phyloP scores from a whole-genome alignment of 2,888 invertebrate species.

The Chloroclysta siterata region DNA sequence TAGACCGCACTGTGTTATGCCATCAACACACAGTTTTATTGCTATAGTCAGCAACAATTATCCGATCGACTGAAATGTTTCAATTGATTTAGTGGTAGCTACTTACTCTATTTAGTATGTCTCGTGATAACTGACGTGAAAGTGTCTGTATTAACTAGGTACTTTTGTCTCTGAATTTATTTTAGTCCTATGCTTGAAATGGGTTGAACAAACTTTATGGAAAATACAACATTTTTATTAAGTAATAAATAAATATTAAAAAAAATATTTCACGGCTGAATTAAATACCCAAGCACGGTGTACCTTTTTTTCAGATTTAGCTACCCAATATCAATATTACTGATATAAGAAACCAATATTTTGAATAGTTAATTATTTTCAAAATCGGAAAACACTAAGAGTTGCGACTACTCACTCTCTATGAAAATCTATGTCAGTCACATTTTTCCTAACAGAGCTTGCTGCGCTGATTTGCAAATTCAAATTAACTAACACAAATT shows the following conservation, averaged over 20 bases:
- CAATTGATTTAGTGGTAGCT: conserved; percentile 41
- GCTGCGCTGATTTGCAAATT: neutral
- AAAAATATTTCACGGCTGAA: too few relatives aligned
- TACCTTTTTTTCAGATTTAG: too few relatives aligned
- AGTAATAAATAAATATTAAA: too few relatives aligned
- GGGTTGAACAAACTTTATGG: too few relatives aligned
- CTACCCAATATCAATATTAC: neutral
- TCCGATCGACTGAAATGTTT: conserved; percentile 34
- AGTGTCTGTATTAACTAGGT: conserved; percentile 12
- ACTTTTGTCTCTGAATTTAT: conserved; percentile 10
- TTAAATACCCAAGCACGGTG: too few relatives aligned
- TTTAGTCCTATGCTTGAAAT: conserved; percentile 5
- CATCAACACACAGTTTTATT: conserved; percentile 28
- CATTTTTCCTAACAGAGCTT: neutral
- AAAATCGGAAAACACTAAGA: too few relatives aligned
- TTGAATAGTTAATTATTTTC: too few relatives aligned
- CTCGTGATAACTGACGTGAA: conserved; percentile 24
- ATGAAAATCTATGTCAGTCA: neutral
- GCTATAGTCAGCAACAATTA: conserved; percentile 26
- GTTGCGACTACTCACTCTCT: too few relatives aligned
- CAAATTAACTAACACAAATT: neutral
- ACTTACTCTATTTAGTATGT: conserved; percentile 27
- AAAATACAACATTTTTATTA: too few relatives aligned
- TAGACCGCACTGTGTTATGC: conserved; percentile 18
- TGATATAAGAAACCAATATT: too few relatives aligned